These are phyloP conservation scores for Microplitis demolitor DNA, from an alignment of 1,140 invertebrate genomes.

Conservation along the genomic window DNA sequence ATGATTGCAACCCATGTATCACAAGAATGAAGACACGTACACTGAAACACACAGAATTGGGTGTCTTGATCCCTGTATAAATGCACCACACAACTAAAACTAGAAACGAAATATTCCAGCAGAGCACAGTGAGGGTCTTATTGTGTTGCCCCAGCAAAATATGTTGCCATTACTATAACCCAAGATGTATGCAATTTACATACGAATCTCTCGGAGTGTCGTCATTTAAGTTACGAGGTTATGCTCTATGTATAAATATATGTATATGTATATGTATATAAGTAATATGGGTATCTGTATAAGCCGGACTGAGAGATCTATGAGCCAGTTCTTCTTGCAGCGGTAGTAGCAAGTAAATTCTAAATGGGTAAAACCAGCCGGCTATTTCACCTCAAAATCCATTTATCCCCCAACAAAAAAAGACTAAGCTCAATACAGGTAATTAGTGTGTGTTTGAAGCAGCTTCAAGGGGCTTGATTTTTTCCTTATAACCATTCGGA, in stretches of 20 bases:
- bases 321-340: neutral
- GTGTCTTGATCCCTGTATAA: conserved; percentile 2
- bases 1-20: neutral
- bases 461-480: too few species aligned
- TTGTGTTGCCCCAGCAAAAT: conserved; percentile 15
- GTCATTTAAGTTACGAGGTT: conserved; percentile 22
- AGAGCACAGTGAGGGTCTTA: neutral
- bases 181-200: conserved; percentile 34
- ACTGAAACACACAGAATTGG: neutral
- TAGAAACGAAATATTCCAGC: conserved; percentile 14
- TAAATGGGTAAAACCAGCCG: neutral
- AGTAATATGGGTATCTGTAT: neutral
- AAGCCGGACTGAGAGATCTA: neutral
- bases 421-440: too few species aligned
- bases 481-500: too few species aligned
- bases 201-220: conserved; percentile 31
- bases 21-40: neutral
- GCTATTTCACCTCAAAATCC: neutral
- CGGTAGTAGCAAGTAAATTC: too few species aligned
- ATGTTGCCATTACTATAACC: conserved; percentile 9
- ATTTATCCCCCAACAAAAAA: too few species aligned
- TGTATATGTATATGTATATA: too few species aligned
- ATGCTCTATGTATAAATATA: neutral
- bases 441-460: neutral
- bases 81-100: neutral